Evolutionary conservation across 2,888 invertebrate genomes (phyloP).

Genomic region (Ophonus ardosiacus): DNA sequence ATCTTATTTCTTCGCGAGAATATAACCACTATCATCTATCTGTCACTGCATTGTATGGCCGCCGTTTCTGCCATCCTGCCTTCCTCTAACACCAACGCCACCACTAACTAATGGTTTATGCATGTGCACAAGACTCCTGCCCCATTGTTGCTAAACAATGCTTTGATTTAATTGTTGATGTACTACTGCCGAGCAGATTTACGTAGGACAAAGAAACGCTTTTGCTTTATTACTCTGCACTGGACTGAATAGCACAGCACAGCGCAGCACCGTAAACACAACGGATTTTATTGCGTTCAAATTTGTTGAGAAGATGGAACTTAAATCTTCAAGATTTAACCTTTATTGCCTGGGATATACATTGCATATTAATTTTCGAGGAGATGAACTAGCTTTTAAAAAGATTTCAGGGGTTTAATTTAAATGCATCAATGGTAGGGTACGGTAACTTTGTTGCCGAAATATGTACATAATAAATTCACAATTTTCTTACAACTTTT

Average conservation of each 20-base stretch:
- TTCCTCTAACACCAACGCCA: neutral
- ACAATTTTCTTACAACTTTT: too few species aligned
- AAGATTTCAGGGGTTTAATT: neutral
- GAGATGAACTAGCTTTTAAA: neutral
- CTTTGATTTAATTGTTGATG: conserved; percentile 35
- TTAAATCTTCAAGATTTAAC: conserved; percentile 13
- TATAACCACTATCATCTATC: neutral
- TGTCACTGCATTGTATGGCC: conserved; percentile 22
- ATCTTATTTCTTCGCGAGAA: neutral
- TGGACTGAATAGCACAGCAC: neutral
- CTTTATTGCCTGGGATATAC: neutral
- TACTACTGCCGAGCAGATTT: conserved; percentile 17
- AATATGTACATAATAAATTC: too few species aligned
- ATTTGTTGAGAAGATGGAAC: neutral
- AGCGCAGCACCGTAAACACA: conserved; percentile 1
- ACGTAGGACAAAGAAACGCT: conserved; percentile 26
- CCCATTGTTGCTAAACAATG: conserved; percentile 34
- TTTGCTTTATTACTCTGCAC: conserved; percentile 22
- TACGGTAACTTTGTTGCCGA: neutral
- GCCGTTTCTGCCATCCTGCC: neutral
- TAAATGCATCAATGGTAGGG: too few species aligned
- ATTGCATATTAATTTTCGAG: conserved; percentile 1
- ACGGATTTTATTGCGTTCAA: conserved; percentile 6
- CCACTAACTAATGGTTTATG: conserved; percentile 29
- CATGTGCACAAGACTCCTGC: conserved; percentile 17